phyloP scores from a whole-genome alignment of 2,797 vertebrate species.

The Lutjanus campechanus region DNA sequence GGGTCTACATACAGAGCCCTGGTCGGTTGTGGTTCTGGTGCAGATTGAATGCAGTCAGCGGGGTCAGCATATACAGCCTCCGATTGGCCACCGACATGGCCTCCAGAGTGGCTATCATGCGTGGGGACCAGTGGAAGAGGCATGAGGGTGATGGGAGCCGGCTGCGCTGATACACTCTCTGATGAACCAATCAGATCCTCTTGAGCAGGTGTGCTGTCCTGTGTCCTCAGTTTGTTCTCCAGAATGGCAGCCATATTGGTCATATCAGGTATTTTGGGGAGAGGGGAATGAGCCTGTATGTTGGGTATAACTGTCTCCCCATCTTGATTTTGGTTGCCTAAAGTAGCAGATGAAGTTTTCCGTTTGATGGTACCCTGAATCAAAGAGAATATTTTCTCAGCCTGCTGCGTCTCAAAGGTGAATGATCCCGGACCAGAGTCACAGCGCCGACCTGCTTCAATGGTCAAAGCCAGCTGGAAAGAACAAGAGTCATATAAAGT shows the following conservation, averaged over 20 bases:
- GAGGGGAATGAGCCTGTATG: conserved; percentile 74
- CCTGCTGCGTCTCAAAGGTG: conserved; percentile 92
- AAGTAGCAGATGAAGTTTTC: conserved; percentile 71
- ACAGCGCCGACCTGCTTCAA: conserved; percentile 95
- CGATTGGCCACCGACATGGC: conserved; percentile 1
- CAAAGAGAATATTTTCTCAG: conserved; percentile 89
- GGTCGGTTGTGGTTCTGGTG: neutral
- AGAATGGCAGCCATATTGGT: neutral
- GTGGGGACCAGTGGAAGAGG: conserved; percentile 69
- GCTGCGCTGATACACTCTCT: conserved; percentile 31
- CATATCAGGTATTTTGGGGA: conserved; percentile 69
- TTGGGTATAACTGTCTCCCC: conserved; percentile 15
- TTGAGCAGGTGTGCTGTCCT: conserved; percentile 27
- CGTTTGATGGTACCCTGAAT: conserved; percentile 91
- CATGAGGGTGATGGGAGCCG: conserved; percentile 71
- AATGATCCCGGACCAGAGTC: conserved; percentile 94
- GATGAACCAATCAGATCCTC: conserved; percentile 13
- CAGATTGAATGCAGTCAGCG: conserved; percentile 49
- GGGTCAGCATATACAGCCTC: conserved; percentile 80
- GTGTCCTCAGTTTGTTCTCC: conserved; percentile 57
- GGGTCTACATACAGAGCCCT: conserved; percentile 73
- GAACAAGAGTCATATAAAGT: neutral
- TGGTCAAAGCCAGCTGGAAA: conserved; percentile 89
- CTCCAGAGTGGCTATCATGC: neutral
- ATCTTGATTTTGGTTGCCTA: conserved; percentile 38